These are phyloP conservation scores for Sebastes vulpes DNA, from an alignment of 2,797 vertebrate species.

Conservation along the genomic window DNA sequence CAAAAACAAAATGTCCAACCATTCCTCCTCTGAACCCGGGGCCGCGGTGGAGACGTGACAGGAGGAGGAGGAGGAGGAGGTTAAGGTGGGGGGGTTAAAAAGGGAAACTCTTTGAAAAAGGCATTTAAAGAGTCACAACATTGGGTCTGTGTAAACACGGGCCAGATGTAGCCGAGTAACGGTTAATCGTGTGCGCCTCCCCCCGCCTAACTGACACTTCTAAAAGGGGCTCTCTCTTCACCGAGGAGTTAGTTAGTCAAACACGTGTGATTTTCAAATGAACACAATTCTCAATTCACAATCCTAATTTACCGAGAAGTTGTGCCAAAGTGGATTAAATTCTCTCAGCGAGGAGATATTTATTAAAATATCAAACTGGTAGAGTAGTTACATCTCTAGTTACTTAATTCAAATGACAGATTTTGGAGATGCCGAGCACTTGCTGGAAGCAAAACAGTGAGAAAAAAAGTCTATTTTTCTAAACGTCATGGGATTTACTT, in stretches of 20 bases:
- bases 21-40: constrained; percentile 19
- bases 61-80: constrained; percentile 21
- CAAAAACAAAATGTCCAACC: constrained; percentile 70
- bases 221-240: constrained; percentile 26
- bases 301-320: neutral
- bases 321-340: neutral
- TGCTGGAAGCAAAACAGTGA: neutral
- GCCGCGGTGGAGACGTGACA: constrained; percentile 11
- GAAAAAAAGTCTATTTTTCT: constrained; percentile 31
- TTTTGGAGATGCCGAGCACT: neutral
- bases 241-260: constrained; percentile 46
- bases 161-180: constrained; percentile 70
- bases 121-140: constrained; percentile 70
- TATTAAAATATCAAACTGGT: neutral
- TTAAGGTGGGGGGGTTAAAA: constrained; percentile 42
- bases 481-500: constrained; percentile 34
- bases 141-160: constrained; percentile 66
- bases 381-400: neutral
- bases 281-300: too few species aligned
- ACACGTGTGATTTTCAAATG: constrained; percentile 47
- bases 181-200: constrained; percentile 23
- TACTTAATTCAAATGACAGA: neutral
- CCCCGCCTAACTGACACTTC: constrained; percentile 62
- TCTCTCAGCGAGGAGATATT: neutral
- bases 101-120: constrained; percentile 42